These are phyloP conservation scores for Origma solitaria DNA, from an alignment of 2,113 vertebrate species.

Conservation along the genomic window DNA sequence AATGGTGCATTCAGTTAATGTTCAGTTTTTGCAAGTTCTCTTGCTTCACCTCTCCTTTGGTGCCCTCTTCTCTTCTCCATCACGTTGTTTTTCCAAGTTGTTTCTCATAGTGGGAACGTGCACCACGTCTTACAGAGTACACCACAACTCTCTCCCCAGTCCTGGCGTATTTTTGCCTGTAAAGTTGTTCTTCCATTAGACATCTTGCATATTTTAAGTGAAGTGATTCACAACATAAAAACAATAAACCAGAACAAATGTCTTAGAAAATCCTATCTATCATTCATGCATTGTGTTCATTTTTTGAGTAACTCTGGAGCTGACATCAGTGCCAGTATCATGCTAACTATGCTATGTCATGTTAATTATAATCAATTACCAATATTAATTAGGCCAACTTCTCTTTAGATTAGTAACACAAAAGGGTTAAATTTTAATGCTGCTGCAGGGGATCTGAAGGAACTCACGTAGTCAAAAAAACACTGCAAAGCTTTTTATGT, in stretches of 20 bases:
- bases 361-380: not conserved
- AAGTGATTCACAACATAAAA: slow-evolving; percentile 3
- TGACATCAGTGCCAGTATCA: not conserved
- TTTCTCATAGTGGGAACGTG: not conserved
- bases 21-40: not conserved
- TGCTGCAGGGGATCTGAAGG: not conserved
- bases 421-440: not conserved
- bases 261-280: not conserved
- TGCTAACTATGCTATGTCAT: not conserved
- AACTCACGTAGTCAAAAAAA: not conserved
- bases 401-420: not conserved
- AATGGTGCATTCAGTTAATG: not conserved
- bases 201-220: slow-evolving; percentile 24
- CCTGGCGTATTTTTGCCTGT: not conserved
- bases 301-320: not conserved
- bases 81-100: not conserved
- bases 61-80: not conserved
- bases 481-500: not conserved
- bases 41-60: not conserved
- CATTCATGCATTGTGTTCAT: not conserved
- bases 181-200: not conserved
- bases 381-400: not conserved
- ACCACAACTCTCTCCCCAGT: not conserved
- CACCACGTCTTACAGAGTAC: not conserved
- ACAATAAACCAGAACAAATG: not conserved